Base-by-base conservation (phyloP, 2,113 vertebrate species). In the Thomomys bottae region DNA sequence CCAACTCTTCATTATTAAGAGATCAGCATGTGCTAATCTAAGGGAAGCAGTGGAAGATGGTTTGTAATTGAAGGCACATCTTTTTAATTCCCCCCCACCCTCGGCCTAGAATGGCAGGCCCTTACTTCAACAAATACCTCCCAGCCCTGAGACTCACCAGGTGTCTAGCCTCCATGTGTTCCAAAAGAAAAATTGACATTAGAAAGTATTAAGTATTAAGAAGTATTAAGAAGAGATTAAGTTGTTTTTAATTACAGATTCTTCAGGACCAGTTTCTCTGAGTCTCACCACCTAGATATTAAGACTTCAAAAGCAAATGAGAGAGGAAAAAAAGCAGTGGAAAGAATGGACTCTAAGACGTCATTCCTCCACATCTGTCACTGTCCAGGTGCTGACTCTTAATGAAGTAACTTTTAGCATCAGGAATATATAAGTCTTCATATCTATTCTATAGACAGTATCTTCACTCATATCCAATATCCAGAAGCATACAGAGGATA, bases 1-100 rank as follows among this genome's bases (percentile, higher is more conserved):
- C 63, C 72, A 82, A 32, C 23, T 84, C 72, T 82, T 92, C 75
- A 66, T 84, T 80, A 89, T n/a, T 59, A 32, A 49, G 30, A 94
- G 72, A 68, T 75, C 91, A 59, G 6, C n/a, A n/a, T 11, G 45
- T 86, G 84, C 80, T 80, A 83, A 42, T 57, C 77, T 32, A 63
- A 70, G 54, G 34, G 83, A 84, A 68, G 30, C 5, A 0, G 42
- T 3, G 57, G 45, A 38, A 4, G 23, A 34, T n/a, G 36, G 4
- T 88, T 92, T 87, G 54, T 63, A 73, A 85, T 24, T 38, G 36
- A 49, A 0, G 5, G 75, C 68, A 77, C 49, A 59, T 87, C 68
- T 71, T 72, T 88, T 86, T 36, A 10, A 10, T 54, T 54, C 15
- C 15, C 15, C n/a, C n/a, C n/a, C n/a, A n/a, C n/a, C 17, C 17